Evolutionary conservation across 2,113 vertebrate genomes (phyloP), one percentile per base, ranked within the genome.

Genomic region (Indri indri): DNA sequence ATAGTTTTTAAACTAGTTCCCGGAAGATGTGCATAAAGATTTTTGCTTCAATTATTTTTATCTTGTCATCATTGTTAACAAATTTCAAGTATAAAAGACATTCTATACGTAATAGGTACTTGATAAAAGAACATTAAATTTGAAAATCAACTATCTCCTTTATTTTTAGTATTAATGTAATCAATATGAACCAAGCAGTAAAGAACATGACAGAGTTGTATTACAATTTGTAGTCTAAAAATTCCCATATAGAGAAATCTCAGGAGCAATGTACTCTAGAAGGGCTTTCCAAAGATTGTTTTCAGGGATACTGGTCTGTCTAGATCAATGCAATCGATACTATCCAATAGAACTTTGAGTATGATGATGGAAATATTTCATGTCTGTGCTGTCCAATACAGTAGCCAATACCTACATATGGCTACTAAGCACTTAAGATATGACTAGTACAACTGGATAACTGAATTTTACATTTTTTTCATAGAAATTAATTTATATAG

Each of bases 21-120:
- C 82, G 27, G 52, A 84, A 18, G 5, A 71, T 71, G 8, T 65
- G 7, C 70, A 42, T 76, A 65, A 90, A 74, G 32, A 76, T 18
- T 90, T 87, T 98, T 87, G 25, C 50, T 89, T 95, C 92, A 34
- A 42, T 84, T 81, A 59, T 32, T 80, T 95, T 80, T 76, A 71
- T 96, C 40, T 96, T 59, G 50, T 86, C 90, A 95, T 90, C 94
- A 77, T 90, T 91, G 90, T 93, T 88, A 96, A 52, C 32, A 90
- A 89, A 52, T 86, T 37, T 66, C 14, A 88, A 93, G 8, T 88
- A 81, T 61, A 92, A 85, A 89, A 93, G 30, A 70, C 3, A 42
- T 81, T 95, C 45, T 81, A 10, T 88, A 65, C 8, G 76, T 77
- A 85, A 92, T 50, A 96, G 17, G 22, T 40, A 85, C 30, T 77